A percentile compares a stretch with the other conserved stretches of the same genome.
phyloP scores from a whole-genome alignment of 30 jellyfish, hydroid and myxozoan species.

The Chironex yamaguchii region DNA sequence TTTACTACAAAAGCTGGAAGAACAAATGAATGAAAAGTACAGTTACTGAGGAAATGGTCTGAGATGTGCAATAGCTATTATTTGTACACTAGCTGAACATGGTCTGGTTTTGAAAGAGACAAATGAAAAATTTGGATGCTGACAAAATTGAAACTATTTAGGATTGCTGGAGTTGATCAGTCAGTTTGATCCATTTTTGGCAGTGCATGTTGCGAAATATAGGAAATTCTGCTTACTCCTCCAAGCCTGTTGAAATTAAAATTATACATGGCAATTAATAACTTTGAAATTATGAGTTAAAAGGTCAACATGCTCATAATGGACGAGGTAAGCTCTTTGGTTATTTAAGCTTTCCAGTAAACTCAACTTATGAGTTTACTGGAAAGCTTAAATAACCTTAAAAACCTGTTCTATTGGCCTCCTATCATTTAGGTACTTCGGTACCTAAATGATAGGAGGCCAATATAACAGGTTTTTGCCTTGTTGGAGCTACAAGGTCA shows the following conservation, averaged over 20 bases:
- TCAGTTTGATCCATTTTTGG: background rate
- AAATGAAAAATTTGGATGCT: constrained; percentile 18
- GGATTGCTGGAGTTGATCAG: constrained; percentile 8
- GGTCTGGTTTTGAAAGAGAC: constrained; percentile 20
- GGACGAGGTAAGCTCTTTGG: background rate
- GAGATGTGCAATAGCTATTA: background rate
- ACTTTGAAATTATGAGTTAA: background rate
- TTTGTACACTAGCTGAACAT: background rate
- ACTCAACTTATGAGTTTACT: no score
- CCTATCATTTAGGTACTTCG: background rate
- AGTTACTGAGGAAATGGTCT: constrained; percentile 18
- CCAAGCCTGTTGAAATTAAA: no score
- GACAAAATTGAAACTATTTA: background rate
- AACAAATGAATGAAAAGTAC: constrained; percentile 45
- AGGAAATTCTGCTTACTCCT: background rate
- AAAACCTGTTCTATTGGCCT: background rate
- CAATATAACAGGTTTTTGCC: background rate
- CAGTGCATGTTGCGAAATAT: background rate
- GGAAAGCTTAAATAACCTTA: no score
- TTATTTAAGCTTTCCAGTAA: background rate
- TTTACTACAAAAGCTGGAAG: constrained; percentile 39
- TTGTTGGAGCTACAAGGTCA: background rate
- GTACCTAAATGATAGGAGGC: background rate
- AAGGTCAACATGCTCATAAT: background rate
- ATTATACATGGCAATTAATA: no score